Conservation (phyloP, 2,797 vertebrate species). For the Pipistrellus nathusii region DNA sequence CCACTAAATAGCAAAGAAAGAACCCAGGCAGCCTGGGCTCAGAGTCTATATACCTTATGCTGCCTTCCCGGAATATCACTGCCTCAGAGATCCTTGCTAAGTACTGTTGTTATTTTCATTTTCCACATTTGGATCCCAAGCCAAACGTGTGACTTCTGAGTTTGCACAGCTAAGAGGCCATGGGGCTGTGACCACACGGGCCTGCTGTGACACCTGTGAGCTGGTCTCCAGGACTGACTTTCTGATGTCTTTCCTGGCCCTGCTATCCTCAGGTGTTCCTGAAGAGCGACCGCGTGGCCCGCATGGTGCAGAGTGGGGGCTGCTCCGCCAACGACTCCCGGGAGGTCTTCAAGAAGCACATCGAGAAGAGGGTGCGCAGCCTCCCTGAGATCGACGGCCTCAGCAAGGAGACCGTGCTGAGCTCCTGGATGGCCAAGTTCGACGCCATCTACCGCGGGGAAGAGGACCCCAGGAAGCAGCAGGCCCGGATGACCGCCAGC, state of each 20-base stretch:
- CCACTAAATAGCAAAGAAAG: neutral
- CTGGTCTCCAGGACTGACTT: neutral
- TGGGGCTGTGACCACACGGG: accelerated
- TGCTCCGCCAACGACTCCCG: slow-evolving; percentile 96
- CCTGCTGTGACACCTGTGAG: accelerated
- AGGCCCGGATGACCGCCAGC: slow-evolving; percentile 96
- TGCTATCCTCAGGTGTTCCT: slow-evolving; percentile 92
- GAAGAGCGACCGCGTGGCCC: slow-evolving; percentile 96
- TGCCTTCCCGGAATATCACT: neutral
- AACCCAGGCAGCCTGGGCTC: neutral
- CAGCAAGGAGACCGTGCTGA: slow-evolving; percentile 98
- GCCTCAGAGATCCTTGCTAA: neutral
- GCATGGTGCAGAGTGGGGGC: slow-evolving; percentile 98
- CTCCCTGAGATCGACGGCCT: slow-evolving; percentile 97
- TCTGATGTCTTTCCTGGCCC: neutral
- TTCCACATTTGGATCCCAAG: neutral
- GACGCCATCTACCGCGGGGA: slow-evolving; percentile 98
- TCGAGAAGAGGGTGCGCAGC: slow-evolving; percentile 97
- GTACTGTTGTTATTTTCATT: neutral
- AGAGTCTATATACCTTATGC: accelerated
- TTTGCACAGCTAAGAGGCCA: neutral
- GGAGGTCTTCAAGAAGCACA: slow-evolving; percentile 99
- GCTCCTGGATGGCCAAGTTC: slow-evolving; percentile 98
- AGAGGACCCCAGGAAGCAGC: slow-evolving; percentile 96
- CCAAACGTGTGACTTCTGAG: neutral